Base-by-base conservation (phyloP, 2,797 vertebrate species). In the Eulemur albifrons region DNA sequence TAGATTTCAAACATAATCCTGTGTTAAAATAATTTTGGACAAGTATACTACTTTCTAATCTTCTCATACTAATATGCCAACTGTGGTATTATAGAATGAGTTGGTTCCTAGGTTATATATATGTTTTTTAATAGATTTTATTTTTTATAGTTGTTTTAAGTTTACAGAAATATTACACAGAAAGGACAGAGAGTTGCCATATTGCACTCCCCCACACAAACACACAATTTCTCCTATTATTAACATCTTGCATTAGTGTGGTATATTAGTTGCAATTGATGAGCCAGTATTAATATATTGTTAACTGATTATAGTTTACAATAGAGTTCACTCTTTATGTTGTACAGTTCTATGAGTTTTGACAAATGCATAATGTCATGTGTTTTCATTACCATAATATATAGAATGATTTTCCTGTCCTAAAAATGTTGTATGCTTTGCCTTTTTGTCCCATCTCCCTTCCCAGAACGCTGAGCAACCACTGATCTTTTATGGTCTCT, bases 201-300 rank as follows among this genome's bases (percentile, higher is more conserved):
- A 40, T 52, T n/a, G 2, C 10, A n/a, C 5, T 4, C 5, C 4
- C 1, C 4, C 7, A 3, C 3, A 61, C 43, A 59, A 54, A 2
- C 30, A 84, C 57, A 57, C 23, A 61, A 32, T 90, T 85, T 88
- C 20, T 3, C 40, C 9, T 67, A 9, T 15, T 80, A n/a, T 67
- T 95, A 87, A 81, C 38, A 67, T 59, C 54, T 40, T 85, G 23
- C 4, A 20, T 67, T 84, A 67, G 4, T 50, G 2, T 5, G 20
- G 17, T 25, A 40, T 25, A 45, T 67, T 59, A 67, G 5, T 67
- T 67, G 25, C 4, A 84, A 73, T 3, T 89, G 14, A 75, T 43
- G 15, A 61, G 57, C 6, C 35, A 43, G 25, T n/a, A 69, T 63
- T 63, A 61, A 61, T 61, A 61, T 30, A 13, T 61, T 27, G 30